Base-by-base conservation (phyloP, 2,797 vertebrate genomes). In the Ceryle rudis region DNA sequence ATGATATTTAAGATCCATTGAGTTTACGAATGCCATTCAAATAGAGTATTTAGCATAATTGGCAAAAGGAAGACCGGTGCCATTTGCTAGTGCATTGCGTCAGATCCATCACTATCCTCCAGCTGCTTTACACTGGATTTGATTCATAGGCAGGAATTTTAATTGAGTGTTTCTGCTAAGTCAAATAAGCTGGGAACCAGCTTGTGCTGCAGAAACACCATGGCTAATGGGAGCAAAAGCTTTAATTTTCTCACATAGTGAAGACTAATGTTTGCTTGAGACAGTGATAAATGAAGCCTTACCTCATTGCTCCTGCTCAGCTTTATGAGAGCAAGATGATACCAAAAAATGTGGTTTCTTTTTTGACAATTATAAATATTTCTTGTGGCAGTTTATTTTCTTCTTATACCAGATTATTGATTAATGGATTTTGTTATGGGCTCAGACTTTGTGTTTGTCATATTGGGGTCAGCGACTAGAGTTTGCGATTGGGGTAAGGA, bases 261-360 rank as follows among this genome's bases (percentile, higher is more conserved):
- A 79, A 93, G n/a, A 52, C 35, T 80, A 72, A 66, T 81, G 28
- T 62, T 95, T 94, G 37, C 54, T 72, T 67, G 71, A 71, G 81
- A 91, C 75, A 86, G 47, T 92, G 91, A 95, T 73, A 42, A 94
- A 95, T 93, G 35, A 84, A 84, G 28, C 60, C 55, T 93, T 77
- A 49, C 39, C 31, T 70, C 44, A 11, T 29, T 81, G 51, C 28
- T 88, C 10, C 66, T 75, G 58, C 80, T 90, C 37, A 41, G 77
- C 47, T 81, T 69, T 72, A 66, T 74, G 41, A 91, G 71, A 91
- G 15, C 29, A 80, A 85, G 41, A 83, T 78, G 26, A 39, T 31
- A 13, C 31, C 11, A 75, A 62, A 87, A 78, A 4, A 0, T 29
- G 23, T 15, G 9, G 2, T 17, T 42, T 54, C 6, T 57, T 81